Conservation (phyloP, 2,797 vertebrate species). For the Microtus agrestis region DNA sequence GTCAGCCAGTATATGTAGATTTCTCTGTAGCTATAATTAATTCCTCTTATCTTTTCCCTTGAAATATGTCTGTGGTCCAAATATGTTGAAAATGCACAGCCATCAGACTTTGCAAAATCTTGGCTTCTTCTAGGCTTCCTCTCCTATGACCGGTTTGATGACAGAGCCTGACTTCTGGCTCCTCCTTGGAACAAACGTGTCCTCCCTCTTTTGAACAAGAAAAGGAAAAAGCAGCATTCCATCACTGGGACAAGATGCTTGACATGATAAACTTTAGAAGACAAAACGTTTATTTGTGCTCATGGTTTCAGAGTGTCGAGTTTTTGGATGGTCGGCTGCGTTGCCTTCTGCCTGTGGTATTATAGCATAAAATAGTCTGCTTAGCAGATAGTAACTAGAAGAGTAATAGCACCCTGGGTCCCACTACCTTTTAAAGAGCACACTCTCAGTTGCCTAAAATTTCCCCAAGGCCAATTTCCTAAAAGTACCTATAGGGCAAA, state of each 20-base stretch:
- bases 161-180: neutral
- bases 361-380: neutral
- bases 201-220: neutral
- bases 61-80: neutral
- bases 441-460: neutral
- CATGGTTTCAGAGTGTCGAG: neutral
- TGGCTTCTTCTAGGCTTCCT: neutral
- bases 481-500: neutral
- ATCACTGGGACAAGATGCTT: no score
- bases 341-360: neutral
- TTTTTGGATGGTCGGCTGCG: neutral
- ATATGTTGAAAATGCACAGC: neutral
- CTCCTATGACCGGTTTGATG: neutral
- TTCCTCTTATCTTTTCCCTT: neutral
- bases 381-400: neutral
- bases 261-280: neutral
- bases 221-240: neutral
- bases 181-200: neutral
- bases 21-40: neutral
- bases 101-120: neutral
- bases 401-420: no score
- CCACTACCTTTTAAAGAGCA: neutral
- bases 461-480: no score
- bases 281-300: neutral
- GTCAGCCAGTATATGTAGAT: neutral